Percentiles rank a stretch among this genome's conserved stretches.
Evolutionary conservation across 1,140 invertebrate species (phyloP).

Genomic region (Drosophila neocordata): DNA sequence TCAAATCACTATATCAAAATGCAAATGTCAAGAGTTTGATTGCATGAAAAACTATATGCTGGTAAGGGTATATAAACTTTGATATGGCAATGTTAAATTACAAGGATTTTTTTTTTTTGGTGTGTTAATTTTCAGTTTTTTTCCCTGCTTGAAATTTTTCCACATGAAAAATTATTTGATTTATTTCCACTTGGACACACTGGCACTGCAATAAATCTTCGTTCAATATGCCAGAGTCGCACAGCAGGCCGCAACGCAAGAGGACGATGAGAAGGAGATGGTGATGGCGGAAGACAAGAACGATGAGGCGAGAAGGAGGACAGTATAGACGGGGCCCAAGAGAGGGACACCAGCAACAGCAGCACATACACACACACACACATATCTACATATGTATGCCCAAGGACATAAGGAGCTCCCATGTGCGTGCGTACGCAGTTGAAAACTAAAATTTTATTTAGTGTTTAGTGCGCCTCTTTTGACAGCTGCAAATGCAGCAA

Average conservation of each 20-base stretch:
- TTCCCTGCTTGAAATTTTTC: slow-evolving; percentile 73
- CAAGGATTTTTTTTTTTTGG: slow-evolving; percentile 27
- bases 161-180: slow-evolving; percentile 82
- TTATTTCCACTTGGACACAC: slow-evolving; percentile 81
- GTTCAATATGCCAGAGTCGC: slow-evolving; percentile 75
- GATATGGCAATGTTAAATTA: slow-evolving; percentile 1
- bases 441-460: slow-evolving; percentile 80
- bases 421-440: slow-evolving; percentile 63
- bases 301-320: neutral
- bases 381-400: slow-evolving; percentile 24
- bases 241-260: slow-evolving; percentile 30
- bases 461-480: slow-evolving; percentile 78
- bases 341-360: neutral
- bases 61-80: slow-evolving; percentile 1
- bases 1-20: neutral
- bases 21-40: neutral
- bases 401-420: slow-evolving; percentile 66
- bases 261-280: neutral
- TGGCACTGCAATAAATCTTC: slow-evolving; percentile 82
- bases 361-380: slow-evolving; percentile 25
- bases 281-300: neutral
- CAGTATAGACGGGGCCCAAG: neutral
- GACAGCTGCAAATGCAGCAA: slow-evolving; percentile 62
- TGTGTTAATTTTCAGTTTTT: slow-evolving; percentile 68
- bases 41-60: neutral